phyloP scores from a whole-genome alignment of 2,888 invertebrate genomes.

The Macrophya alboannulata region DNA sequence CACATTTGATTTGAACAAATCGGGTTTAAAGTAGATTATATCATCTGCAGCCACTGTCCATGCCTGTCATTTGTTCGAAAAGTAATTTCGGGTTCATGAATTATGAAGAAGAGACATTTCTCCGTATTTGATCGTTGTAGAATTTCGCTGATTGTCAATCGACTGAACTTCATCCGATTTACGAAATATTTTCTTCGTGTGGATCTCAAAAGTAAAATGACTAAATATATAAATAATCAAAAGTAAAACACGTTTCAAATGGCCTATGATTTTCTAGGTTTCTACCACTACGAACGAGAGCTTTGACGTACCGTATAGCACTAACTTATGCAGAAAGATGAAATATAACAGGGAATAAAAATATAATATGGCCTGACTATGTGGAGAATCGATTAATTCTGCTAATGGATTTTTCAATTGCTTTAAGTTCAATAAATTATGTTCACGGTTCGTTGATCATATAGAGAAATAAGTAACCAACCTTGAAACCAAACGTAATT shows the following conservation, averaged over 20 bases:
- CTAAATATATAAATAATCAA: background rate
- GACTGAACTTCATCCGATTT: background rate
- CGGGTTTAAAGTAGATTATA: background rate
- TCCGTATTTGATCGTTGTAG: background rate
- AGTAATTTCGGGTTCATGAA: background rate
- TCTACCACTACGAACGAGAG: background rate
- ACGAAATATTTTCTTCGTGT: background rate
- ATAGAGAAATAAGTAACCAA: background rate
- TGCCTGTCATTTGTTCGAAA: too few relatives aligned
- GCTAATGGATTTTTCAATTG: background rate
- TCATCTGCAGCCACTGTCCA: background rate
- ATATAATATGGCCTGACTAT: background rate
- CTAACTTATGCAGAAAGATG: slow-evolving; percentile 3
- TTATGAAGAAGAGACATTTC: background rate
- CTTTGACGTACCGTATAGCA: background rate
- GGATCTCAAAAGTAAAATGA: background rate
- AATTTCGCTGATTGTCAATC: background rate
- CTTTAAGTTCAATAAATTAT: background rate
- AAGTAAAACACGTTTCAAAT: background rate
- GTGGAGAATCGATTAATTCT: background rate
- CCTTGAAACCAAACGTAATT: background rate
- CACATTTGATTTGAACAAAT: background rate
- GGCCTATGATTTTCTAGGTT: background rate
- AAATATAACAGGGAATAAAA: background rate
- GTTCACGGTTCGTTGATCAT: background rate